Percentiles rank a stretch among this genome's conserved stretches.
Conservation (phyloP, 1,140 invertebrate species). For the Rhagoletis zephyria region DNA sequence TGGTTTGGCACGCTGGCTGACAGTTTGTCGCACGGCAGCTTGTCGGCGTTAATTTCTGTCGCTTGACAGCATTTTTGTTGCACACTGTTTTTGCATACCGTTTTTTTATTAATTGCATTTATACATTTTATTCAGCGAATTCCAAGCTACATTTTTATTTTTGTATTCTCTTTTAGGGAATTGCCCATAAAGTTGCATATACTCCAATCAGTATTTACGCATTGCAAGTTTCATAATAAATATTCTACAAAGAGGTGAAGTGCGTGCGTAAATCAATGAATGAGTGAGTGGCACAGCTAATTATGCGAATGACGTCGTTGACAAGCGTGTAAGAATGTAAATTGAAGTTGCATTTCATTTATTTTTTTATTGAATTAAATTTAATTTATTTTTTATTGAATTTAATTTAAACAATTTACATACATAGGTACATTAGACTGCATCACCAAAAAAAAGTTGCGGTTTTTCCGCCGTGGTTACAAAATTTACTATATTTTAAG, state of each 20-base stretch:
- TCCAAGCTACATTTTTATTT: not conserved
- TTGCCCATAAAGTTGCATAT: not conserved
- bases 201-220: not conserved
- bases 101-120: not conserved
- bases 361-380: no score
- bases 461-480: no score
- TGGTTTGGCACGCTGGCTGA: not conserved
- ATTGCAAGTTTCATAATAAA: not conserved
- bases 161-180: not conserved
- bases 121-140: not conserved
- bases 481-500: no score
- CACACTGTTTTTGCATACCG: not conserved
- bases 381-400: no score
- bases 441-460: no score
- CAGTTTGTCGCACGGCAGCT: conserved; percentile 13
- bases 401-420: no score
- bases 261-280: not conserved
- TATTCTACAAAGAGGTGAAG: not conserved
- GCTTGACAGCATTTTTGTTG: conserved; percentile 17
- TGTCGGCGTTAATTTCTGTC: not conserved
- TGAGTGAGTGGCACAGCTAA: conserved; percentile 34
- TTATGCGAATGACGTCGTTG: not conserved
- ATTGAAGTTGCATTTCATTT: not conserved
- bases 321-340: conserved; percentile 15
- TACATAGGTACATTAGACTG: no score